Evolutionary conservation across 2,797 vertebrate species (phyloP).

Genomic region (Clarias pachynema): DNA sequence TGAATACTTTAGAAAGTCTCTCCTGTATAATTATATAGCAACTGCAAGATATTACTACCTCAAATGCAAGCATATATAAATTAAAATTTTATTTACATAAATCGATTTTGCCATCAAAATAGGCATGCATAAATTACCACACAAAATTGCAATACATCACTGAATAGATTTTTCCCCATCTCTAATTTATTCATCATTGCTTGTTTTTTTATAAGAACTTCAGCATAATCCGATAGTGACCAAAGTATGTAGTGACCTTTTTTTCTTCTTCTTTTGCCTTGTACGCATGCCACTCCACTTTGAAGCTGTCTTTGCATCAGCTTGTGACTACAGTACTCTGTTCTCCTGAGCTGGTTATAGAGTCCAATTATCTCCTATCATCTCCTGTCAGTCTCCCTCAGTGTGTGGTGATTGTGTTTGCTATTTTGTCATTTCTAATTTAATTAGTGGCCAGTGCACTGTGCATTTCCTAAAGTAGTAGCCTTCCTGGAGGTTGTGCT

Average conservation of each 20-base stretch:
- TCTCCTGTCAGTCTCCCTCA: background rate
- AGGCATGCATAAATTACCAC: too few species aligned
- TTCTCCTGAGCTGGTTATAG: background rate
- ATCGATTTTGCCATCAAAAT: too few species aligned
- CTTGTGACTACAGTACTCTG: background rate
- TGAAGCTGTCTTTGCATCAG: background rate
- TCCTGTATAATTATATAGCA: too few species aligned
- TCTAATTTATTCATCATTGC: background rate
- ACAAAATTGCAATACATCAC: too few species aligned
- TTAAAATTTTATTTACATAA: too few species aligned
- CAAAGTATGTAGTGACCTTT: background rate
- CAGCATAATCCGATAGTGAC: background rate
- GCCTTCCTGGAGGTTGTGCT: background rate
- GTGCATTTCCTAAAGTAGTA: background rate
- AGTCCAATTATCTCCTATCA: background rate
- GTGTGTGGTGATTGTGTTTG: background rate
- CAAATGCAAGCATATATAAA: too few species aligned
- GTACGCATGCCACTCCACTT: background rate
- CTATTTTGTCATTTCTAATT: background rate
- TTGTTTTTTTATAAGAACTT: too few species aligned
- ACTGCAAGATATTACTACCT: too few species aligned
- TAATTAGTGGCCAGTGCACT: background rate
- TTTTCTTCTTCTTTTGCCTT: background rate
- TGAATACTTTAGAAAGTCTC: too few species aligned
- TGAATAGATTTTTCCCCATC: too few species aligned